phyloP scores from a whole-genome alignment of 2,113 vertebrate genomes.

The Tragelaphus scriptus region DNA sequence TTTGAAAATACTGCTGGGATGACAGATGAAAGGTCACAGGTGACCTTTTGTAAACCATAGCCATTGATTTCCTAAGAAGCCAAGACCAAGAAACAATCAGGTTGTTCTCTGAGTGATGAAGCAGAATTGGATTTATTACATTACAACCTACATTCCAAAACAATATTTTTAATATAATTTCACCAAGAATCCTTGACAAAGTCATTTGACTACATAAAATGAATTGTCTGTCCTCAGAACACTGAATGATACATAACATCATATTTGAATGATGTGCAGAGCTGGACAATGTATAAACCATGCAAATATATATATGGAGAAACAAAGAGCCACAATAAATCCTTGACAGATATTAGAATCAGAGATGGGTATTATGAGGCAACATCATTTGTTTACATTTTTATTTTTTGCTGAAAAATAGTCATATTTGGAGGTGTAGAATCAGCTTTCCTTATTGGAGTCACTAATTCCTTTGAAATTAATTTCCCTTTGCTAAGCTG shows the following conservation, averaged over 20 bases:
- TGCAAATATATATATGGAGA: neutral
- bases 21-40: neutral
- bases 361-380: neutral
- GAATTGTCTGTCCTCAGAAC: neutral
- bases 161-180: constrained; percentile 24
- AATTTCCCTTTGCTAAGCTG: neutral
- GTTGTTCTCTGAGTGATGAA: neutral
- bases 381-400: neutral
- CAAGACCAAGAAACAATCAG: neutral
- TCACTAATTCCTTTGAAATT: neutral
- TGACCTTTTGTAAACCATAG: constrained; percentile 38
- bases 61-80: constrained; percentile 39
- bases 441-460: neutral
- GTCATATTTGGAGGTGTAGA: neutral
- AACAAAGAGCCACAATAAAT: neutral
- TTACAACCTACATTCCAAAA: constrained; percentile 23
- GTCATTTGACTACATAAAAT: neutral
- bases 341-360: neutral
- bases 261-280: neutral
- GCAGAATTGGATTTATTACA: neutral
- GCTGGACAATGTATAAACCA: neutral
- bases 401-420: neutral
- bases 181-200: constrained; percentile 1
- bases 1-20: neutral
- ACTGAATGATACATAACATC: neutral